phyloP scores from a whole-genome alignment of 2,888 invertebrate species.

The Tridacna crocea region DNA sequence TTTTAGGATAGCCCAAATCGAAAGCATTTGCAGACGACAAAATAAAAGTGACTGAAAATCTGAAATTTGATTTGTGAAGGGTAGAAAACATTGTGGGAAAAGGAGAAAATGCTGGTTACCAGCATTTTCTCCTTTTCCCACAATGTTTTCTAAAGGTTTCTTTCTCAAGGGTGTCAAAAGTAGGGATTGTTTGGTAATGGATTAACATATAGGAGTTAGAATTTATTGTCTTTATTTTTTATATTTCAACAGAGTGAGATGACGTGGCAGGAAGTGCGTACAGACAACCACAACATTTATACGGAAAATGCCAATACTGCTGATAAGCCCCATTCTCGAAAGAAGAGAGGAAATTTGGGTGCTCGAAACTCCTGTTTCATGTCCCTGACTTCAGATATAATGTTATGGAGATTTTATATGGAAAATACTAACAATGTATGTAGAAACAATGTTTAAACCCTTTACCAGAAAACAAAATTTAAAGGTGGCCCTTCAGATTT shows the following conservation, averaged over 20 bases:
- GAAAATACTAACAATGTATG: slow-evolving; percentile 78
- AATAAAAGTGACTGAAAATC: too few relatives aligned
- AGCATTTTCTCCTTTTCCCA: slow-evolving; percentile 9
- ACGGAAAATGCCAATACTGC: slow-evolving; percentile 49
- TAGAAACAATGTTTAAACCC: slow-evolving; percentile 13
- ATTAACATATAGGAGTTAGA: too few relatives aligned
- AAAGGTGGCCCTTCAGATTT: too few relatives aligned
- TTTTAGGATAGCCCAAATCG: too few relatives aligned
- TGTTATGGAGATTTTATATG: slow-evolving; percentile 96
- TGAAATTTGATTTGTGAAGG: too few relatives aligned
- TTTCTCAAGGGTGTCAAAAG: too few relatives aligned
- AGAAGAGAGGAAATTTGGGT: slow-evolving; percentile 54
- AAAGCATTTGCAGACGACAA: too few relatives aligned
- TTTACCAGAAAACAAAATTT: too few relatives aligned
- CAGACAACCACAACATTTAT: slow-evolving; percentile 67
- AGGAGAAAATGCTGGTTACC: neutral
- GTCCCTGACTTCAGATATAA: slow-evolving; percentile 98
- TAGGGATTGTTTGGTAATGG: too few relatives aligned
- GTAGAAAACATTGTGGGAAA: neutral
- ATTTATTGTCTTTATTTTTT: too few relatives aligned
- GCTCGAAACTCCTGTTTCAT: slow-evolving; percentile 90
- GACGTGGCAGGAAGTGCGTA: slow-evolving; percentile 43
- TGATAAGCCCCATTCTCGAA: slow-evolving; percentile 50
- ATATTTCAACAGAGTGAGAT: slow-evolving; percentile 46
- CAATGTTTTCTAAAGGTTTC: neutral